Evolutionary conservation across 2,113 vertebrate species (phyloP), one percentile per base, ranked within the genome.

Genomic region (Epinephelus moara): DNA sequence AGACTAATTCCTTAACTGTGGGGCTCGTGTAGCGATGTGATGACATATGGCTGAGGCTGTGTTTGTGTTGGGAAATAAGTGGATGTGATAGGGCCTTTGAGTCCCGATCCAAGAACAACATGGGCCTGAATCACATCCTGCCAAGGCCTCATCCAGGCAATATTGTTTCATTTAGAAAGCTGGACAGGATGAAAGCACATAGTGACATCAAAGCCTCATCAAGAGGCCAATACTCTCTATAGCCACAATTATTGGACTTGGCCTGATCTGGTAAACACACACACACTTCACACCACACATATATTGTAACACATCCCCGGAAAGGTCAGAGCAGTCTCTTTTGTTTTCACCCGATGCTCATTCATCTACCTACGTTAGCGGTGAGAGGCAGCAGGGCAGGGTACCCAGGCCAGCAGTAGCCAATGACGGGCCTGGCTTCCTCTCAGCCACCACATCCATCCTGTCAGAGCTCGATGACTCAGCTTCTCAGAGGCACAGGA

Each of bases 381-480:
- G 80, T 67, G 82, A 81, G 89, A 90, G 87, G 79, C 81, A 75
- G 75, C 75, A 56, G 70, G 75, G 63, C 37, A 64, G 63, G 62
- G 57, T 45, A 74, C 66, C 84, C 61, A 13, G 74, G 64, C 63
- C 75, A 47, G 76, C 19, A 6, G 53, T 52, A 69, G 85, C 82
- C 87, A 87, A 81, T 81, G 78, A 85, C 8, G 37, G 53, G 59
- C 70, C 77, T 12, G 0, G 77, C 77, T 71, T 83, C 82, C 86
- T 77, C 74, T 61, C 75, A 85, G 85, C 79, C 83, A 85, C 76
- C 81, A 85, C 89, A 89, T 92, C 89, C 66, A 78, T 86, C 83
- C 77, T 85, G 88, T 89, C 88, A 80, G 82, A 87, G 88, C 87
- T 68, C 47, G 76, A 86, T 94, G 94, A 95, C 89, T 95, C 91